A percentile compares a stretch with the other conserved stretches of the same genome.
These are phyloP conservation scores for Takifugu ocellatus DNA, from an alignment of 2,797 vertebrate species.

Conservation along the genomic window DNA sequence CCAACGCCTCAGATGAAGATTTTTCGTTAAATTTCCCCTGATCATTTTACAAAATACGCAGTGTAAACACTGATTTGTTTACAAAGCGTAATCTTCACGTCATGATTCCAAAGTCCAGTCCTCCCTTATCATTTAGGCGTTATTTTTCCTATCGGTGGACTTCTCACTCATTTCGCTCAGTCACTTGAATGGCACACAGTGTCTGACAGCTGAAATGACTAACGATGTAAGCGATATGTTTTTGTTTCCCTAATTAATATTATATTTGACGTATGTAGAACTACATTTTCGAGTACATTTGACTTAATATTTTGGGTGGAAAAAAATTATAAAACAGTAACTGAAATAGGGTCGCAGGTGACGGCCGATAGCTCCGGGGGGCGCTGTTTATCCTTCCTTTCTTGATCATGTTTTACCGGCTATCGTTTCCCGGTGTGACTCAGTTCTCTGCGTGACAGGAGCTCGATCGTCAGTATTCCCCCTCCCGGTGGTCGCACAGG, in stretches of 20 bases:
- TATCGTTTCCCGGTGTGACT: neutral
- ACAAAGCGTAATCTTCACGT: no score
- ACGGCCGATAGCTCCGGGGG: conserved; percentile 5
- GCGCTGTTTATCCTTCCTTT: conserved; percentile 29
- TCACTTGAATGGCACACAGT: neutral
- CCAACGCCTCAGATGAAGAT: no score
- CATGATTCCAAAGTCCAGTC: no score
- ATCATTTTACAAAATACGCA: no score
- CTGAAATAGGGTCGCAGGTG: neutral
- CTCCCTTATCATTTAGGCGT: neutral
- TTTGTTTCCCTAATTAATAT: neutral
- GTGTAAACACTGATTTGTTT: no score
- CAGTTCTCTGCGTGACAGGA: conserved; percentile 66
- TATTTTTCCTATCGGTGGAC: neutral
- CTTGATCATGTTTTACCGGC: neutral
- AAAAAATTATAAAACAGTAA: neutral
- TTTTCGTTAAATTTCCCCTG: no score
- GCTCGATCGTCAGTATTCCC: conserved; percentile 83
- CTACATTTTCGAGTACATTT: neutral
- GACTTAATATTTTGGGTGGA: neutral
- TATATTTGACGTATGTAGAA: neutral
- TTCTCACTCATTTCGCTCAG: neutral
- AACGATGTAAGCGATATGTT: neutral
- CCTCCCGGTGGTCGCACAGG: conserved; percentile 85
- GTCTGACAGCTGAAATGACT: neutral